Evolutionary conservation across 2,888 invertebrate species (phyloP), one percentile per base, ranked within the genome.

Genomic region (Ganaspis brasiliensis): DNA sequence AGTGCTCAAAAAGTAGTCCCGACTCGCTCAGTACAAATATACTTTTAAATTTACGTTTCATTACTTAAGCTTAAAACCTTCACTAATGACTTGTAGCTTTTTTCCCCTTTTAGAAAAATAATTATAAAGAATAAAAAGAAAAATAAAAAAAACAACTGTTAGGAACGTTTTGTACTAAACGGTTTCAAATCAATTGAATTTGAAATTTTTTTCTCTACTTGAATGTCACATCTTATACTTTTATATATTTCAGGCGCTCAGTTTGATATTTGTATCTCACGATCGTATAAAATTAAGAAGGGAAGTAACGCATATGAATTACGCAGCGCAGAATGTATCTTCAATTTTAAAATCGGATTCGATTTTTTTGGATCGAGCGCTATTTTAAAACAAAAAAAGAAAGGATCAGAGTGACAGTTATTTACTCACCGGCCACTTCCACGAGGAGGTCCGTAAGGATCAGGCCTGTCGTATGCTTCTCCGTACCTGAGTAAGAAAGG

Each of bases 191-290:
- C 57, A 55, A 57, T 19, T 37, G 6, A 2, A 67, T 63, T 79
- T 80, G 81, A 80, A 82, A 82, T 72, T 14, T 1, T 72, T 79
- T 76, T 78, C 75, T 79, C 77, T n/a, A n/a, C n/a, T 73, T 80
- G 82, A 87, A 83, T 84, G 89, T 91, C 90, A 89, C 90, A 91
- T 87, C 91, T 91, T 91, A 90, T 88, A 89, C 91, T 90, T 88
- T 86, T 86, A 87, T 85, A 87, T 84, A 82, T 80, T 82, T 78
- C 74, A 78, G 81, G 83, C 81, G 77, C 73, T 52, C 72, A 76
- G 45, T 75, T 79, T 78, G 8, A 75, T 70, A 24, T 78, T 81
- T 80, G 80, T 76, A 74, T 76, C 78, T 75, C 81, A 83, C 74
- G 77, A 75, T 72, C 45, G 78, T 80, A 6, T 6, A n/a, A 79